Evolutionary conservation across 2,888 invertebrate species (phyloP), one percentile per base, ranked within the genome.

Genomic region (Hanleya hanleyi): DNA sequence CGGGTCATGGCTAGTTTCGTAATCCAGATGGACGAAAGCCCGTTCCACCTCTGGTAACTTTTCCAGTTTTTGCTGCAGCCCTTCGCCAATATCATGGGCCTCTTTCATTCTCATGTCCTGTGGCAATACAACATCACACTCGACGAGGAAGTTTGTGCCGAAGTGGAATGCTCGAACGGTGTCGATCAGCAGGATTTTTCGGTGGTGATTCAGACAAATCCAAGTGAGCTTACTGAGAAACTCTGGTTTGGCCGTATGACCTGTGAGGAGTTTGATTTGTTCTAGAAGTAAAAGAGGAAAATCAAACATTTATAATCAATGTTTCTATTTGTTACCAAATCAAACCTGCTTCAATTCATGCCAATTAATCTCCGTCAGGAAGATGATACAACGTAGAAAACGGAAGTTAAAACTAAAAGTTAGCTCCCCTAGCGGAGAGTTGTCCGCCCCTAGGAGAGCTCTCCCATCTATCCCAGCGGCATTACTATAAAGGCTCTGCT

Each of bases 21-120:
- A 92, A 81, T 92, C 92, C 12, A 91, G 82, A 81, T 92, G 92
- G 0, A 92, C 92, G 81, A 92, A 92, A 0, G 92, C 91, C 67
- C 92, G 80, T 75, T 92, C 92, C 0, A 92, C 91, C 71, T 91
- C 89, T 15, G 87, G 84, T 62, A 92, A 77, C 15, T 86, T 80
- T 80, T 92, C 92, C 49, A 92, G 84, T 79, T 91, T 91, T 73
- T 89, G 89, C 81, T 92, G 92, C 41, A 92, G 85, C 1, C 88
- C 82, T 82, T 92, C 92, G 3, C 90, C 90, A 69, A 92, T 91
- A 81, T 92, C 91, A 74, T 92, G 92, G 0, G 92, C 89, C 74
- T 90, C 87, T 18, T 83, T 81, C 36, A 92, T 80, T 0, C 84
- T 81, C 91, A 92, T 91, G 65, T 89, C 84, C 72, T 89, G 88